A percentile compares a stretch with the other conserved stretches of the same genome.
Evolutionary conservation across 2,888 invertebrate genomes (phyloP).

Genomic region (Drosophila mettleri): DNA sequence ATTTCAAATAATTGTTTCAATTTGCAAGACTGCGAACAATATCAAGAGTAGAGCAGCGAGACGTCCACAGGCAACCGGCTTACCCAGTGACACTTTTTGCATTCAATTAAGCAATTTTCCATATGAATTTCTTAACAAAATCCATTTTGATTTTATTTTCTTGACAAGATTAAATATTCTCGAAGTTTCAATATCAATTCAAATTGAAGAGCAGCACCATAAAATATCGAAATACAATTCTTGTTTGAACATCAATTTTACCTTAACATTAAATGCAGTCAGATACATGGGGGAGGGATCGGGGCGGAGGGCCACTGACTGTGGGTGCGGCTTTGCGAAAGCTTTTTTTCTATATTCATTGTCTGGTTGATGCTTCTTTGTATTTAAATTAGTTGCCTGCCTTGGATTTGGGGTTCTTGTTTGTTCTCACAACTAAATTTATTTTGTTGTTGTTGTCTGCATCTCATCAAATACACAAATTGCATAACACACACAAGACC

Average conservation of each 20-base stretch:
- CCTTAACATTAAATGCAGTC: constrained; percentile 49
- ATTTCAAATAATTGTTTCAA: constrained; percentile 73
- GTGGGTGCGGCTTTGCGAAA: constrained; percentile 47
- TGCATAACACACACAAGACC: constrained; percentile 12
- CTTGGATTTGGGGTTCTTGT: constrained; percentile 58
- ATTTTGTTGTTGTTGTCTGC: constrained; percentile 29
- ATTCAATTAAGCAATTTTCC: constrained; percentile 60
- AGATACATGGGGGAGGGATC: background rate
- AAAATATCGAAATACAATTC: constrained; percentile 48
- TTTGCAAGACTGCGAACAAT: constrained; percentile 70
- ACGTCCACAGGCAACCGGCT: constrained; percentile 24
- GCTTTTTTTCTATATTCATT: constrained; percentile 61
- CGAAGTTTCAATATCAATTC: constrained; percentile 59
- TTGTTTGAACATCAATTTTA: constrained; percentile 63
- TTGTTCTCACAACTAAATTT: constrained; percentile 68
- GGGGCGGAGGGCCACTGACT: background rate
- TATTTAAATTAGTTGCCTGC: constrained; percentile 75
- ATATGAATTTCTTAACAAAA: constrained; percentile 44
- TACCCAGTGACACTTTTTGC: constrained; percentile 55
- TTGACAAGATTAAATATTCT: constrained; percentile 7
- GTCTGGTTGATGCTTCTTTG: constrained; percentile 60
- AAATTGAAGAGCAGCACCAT: constrained; percentile 44
- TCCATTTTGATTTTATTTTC: constrained; percentile 18
- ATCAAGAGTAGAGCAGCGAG: constrained; percentile 46
- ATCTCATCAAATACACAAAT: constrained; percentile 53